A percentile compares a stretch with the other conserved stretches of the same genome.
Conservation (phyloP, 2,797 vertebrate species). For the Darevskia mixta region DNA sequence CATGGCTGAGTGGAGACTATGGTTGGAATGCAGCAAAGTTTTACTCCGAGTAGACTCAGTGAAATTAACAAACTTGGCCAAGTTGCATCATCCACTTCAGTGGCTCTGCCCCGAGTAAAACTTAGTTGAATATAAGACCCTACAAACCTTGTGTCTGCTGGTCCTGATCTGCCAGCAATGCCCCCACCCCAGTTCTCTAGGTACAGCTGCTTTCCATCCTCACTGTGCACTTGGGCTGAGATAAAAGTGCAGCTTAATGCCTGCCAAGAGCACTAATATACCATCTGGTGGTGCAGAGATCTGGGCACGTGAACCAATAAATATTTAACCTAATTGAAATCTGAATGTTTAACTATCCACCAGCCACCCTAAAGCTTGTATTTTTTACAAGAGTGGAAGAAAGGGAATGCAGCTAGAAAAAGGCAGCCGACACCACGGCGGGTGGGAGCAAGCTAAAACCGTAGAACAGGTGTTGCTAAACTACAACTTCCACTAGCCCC, state of each 20-base stretch:
- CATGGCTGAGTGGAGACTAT: background rate
- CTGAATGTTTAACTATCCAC: background rate
- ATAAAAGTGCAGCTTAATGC: constrained; percentile 11
- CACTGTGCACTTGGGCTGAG: background rate
- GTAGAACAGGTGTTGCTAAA: too few species aligned
- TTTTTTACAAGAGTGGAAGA: background rate
- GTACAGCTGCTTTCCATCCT: background rate
- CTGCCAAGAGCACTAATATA: background rate
- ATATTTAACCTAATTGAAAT: constrained; percentile 10
- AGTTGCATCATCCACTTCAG: too few species aligned
- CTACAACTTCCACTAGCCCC: too few species aligned
- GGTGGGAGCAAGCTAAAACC: too few species aligned
- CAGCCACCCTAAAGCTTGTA: background rate
- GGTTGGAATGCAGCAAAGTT: background rate
- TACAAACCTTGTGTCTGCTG: background rate
- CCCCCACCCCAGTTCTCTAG: background rate
- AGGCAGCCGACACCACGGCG: too few species aligned
- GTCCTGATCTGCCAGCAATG: background rate
- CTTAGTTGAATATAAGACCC: too few species aligned
- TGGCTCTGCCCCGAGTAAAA: too few species aligned
- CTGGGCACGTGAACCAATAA: constrained; percentile 15
- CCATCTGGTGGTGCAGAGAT: constrained; percentile 11
- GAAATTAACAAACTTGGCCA: too few species aligned
- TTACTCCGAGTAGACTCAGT: too few species aligned
- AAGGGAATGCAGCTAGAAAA: background rate